Base-by-base conservation (phyloP, 2,113 vertebrate species). In the Piaya cayana region DNA sequence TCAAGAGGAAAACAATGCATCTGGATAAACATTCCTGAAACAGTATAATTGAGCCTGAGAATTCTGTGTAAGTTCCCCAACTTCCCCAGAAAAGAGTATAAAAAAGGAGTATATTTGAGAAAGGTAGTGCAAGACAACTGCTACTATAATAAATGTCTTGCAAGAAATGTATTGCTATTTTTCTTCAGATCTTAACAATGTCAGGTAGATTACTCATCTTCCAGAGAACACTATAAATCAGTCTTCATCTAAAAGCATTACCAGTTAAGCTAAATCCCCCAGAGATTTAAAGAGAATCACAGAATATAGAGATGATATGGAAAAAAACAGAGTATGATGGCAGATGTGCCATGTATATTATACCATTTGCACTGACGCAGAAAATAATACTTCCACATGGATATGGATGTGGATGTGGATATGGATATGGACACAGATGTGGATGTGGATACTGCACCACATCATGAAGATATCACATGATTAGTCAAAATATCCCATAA, bases 141-240 rank as follows among this genome's bases (percentile, higher is more conserved):
- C n/a, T 86, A 36, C 0, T 0, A 56, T 63, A 74, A 95, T 43
- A 95, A 88, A 55, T 92, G 71, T 47, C 39, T 76, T 91, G 42
- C 34, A 89, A 92, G 72, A 88, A 92, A 78, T 84, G 16, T 75
- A 83, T 67, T 82, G 37, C 23, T 88, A 55, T 70, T 92, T 95
- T 53, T 94, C 22, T 92, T 92, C 65, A 96, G 52, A 94, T 26
- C 10, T 71, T 86, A 76, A 53, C 30, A 70, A n/a, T 68, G n/a
- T 74, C 39, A 77, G 49, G 80, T 70, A 88, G 60, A 79, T 88
- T 94, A 94, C 80, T 45, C 32, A 55, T 76, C 47, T 96, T 91
- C 70, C 68, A 86, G 34, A 90, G 87, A 93, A 67, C 26, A 45
- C 39, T 64, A 63, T 82, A 86, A 85, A 88, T 82, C 72, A 83